These are phyloP conservation scores for Drosophila busckii DNA, from an alignment of 1,140 invertebrate genomes.

Conservation along the genomic window DNA sequence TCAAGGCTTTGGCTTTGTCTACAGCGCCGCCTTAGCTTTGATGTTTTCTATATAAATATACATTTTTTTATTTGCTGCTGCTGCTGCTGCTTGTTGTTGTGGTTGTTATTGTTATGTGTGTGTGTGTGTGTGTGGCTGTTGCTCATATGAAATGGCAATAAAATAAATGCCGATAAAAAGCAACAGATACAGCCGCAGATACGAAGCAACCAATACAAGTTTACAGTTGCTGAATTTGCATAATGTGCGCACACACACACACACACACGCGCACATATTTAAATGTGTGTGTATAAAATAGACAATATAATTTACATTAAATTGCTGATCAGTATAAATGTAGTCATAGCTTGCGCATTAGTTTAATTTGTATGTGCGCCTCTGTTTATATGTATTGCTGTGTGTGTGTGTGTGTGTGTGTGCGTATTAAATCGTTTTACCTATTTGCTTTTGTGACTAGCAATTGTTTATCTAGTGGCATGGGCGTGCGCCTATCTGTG, in stretches of 20 bases:
- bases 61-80: conserved; percentile 8
- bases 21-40: no score
- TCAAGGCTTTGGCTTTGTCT: no score
- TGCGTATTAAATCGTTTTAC: conserved; percentile 53
- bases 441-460: conserved; percentile 26
- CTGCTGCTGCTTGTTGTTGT: background rate
- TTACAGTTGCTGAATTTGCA: conserved; percentile 59
- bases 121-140: no score
- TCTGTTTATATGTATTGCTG: background rate
- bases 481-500: conserved; percentile 10
- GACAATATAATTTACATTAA: conserved; percentile 76
- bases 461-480: conserved; percentile 7
- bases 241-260: conserved; percentile 48
- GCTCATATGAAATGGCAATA: conserved; percentile 44
- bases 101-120: no score
- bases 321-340: conserved; percentile 75
- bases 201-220: conserved; percentile 38
- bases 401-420: background rate
- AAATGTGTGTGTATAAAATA: conserved; percentile 35
- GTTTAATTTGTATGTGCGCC: conserved; percentile 60
- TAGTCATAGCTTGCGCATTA: conserved; percentile 62
- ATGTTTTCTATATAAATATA: conserved; percentile 26
- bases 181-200: conserved; percentile 67
- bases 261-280: background rate
- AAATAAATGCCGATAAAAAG: conserved; percentile 70